phyloP scores from a whole-genome alignment of 64 coral and sea anemone species.

The Stylophora pistillata region DNA sequence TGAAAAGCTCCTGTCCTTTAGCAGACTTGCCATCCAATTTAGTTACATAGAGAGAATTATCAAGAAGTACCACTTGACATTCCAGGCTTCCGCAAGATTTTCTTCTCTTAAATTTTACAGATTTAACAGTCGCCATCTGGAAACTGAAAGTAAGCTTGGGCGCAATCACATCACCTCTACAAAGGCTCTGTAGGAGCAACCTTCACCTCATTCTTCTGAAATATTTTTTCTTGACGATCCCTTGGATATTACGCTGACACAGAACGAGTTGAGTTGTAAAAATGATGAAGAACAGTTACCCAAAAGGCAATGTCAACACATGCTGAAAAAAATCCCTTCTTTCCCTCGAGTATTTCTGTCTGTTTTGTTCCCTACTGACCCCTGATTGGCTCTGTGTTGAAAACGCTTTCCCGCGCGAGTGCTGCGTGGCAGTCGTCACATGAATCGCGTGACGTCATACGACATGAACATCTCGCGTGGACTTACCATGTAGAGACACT shows the following conservation, averaged over 20 bases:
- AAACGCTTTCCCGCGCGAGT: conserved; percentile 10
- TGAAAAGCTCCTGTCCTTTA: conserved; percentile 78
- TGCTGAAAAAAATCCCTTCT: not conserved
- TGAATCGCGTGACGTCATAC: not conserved
- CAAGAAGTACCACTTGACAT: conserved; percentile 82
- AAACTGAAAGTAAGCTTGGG: not conserved
- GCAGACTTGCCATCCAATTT: conserved; percentile 79
- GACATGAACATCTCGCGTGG: too few relatives aligned
- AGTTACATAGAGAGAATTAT: conserved; percentile 74
- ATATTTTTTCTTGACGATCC: not conserved
- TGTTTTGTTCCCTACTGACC: not conserved
- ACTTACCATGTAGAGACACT: too few relatives aligned
- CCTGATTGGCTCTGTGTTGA: not conserved
- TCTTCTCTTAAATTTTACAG: conserved; percentile 24
- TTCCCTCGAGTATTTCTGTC: not conserved
- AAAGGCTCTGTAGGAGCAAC: not conserved
- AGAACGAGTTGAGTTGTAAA: too few relatives aligned
- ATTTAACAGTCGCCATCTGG: conserved; percentile 9
- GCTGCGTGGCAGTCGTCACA: not conserved
- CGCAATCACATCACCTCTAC: not conserved
- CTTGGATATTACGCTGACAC: too few relatives aligned
- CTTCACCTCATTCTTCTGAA: not conserved
- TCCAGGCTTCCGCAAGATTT: conserved; percentile 53
- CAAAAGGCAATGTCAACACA: not conserved
- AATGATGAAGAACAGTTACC: not conserved